Evolutionary conservation across 2,113 vertebrate species (phyloP).

Genomic region (Dryoscopus gambensis): DNA sequence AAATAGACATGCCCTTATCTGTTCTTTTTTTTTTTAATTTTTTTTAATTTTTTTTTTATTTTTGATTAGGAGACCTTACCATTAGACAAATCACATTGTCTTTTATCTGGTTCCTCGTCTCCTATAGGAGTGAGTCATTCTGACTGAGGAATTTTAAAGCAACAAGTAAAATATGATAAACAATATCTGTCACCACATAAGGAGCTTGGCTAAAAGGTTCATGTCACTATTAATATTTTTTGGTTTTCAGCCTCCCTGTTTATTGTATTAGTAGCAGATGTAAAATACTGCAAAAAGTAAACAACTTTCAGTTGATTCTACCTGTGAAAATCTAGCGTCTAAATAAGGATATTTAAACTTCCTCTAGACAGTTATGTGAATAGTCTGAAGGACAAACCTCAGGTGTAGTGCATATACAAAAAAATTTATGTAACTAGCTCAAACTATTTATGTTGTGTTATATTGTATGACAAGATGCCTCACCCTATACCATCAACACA

Average conservation of each 20-base stretch:
- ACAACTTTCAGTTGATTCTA: neutral
- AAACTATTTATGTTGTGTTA: neutral
- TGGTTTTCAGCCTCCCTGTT: slow-evolving; percentile 22
- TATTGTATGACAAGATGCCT: neutral
- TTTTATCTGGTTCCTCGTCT: slow-evolving; percentile 16
- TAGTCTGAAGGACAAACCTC: neutral
- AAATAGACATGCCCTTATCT: neutral
- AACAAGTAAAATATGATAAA: slow-evolving; percentile 67
- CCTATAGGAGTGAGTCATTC: slow-evolving; percentile 40
- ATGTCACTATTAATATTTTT: slow-evolving; percentile 44
- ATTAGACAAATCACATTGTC: neutral
- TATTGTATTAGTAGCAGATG: neutral
- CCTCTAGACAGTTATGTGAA: neutral
- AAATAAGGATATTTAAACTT: neutral
- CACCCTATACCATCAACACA: neutral
- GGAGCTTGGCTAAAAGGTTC: slow-evolving; percentile 63
- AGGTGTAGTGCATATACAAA: neutral
- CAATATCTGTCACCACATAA: slow-evolving; percentile 29
- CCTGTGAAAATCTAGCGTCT: neutral
- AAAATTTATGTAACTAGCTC: neutral
- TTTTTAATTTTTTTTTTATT: neutral
- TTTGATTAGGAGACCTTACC: neutral
- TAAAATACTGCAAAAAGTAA: neutral
- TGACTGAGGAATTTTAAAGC: slow-evolving; percentile 53
- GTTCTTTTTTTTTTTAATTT: neutral